Base-by-base conservation (phyloP, 2,797 vertebrate genomes). In the Crypturellus tataupa region DNA sequence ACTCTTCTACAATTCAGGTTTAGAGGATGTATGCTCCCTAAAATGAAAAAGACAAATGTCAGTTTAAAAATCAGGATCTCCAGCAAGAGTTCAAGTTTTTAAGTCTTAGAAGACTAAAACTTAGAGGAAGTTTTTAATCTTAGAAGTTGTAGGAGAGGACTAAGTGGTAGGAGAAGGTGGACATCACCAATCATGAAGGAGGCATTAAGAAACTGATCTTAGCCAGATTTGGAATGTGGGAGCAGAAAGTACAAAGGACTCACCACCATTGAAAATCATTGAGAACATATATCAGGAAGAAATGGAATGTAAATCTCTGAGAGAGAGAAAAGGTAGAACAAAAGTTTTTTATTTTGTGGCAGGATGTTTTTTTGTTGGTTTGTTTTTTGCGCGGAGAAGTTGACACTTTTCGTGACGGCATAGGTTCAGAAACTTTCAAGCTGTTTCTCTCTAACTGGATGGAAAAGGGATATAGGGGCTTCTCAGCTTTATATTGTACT, bases 41-140 rank as follows among this genome's bases (percentile, higher is more conserved):
- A 5, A 14, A n/a, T 4, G 9, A 47, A 62, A 10, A 1, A 21
- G 18, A 1, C 4, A 33, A 42, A 37, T 55, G 0, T 59, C 9
- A 51, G 2, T 88, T 89, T 63, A 65, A 25, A 75, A 53, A n/a
- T 55, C 33, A 23, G 81, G 49, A 16, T 56, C 21, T 58, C 7
- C 24, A 31, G 35, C 40, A 59, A 46, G 24, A 35, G 15, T 82
- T 83, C 12, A 2, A 46, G 9, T 16, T 27, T 91, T 12, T 39
- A 16, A 15, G 39, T 53, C n/a, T 23, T 40, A 40, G 39, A 40
- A 40, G 39, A 40, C 39, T 9, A 40, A 40, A 12, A 40, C 39
- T 40, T 40, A 40, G 39, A 40, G 10, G 10, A 40, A 40, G 39
- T 9, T 80, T 31, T 12, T 27, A 15, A 12, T 58, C 33, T 83